Evolutionary conservation across 2,113 vertebrate species (phyloP).

Genomic region (Pangasianodon hypophthalmus): DNA sequence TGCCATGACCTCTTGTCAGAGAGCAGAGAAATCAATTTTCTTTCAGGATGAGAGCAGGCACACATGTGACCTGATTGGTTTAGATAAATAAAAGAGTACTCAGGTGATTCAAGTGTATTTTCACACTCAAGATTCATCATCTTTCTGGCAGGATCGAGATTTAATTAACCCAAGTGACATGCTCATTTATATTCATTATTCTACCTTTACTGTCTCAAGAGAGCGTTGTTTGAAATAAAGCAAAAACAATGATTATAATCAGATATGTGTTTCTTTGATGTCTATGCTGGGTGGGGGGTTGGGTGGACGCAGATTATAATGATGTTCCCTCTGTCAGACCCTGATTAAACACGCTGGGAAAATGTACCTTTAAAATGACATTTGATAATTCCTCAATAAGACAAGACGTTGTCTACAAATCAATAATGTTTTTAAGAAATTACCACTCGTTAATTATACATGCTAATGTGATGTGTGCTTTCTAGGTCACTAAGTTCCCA

Average conservation of each 20-base stretch:
- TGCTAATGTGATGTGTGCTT: slow-evolving; percentile 4
- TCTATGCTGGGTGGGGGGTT: background rate
- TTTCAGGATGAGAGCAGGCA: background rate
- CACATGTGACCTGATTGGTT: slow-evolving; percentile 36
- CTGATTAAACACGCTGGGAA: slow-evolving; percentile 28
- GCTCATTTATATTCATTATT: slow-evolving; percentile 70
- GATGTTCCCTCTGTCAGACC: background rate
- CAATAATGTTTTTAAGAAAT: background rate
- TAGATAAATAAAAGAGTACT: slow-evolving; percentile 49
- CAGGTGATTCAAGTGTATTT: slow-evolving; percentile 54
- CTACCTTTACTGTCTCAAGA: background rate
- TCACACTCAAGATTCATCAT: slow-evolving; percentile 63
- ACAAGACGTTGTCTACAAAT: background rate
- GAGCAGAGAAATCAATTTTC: slow-evolving; percentile 38
- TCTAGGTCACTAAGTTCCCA: background rate
- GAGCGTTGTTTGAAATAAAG: slow-evolving; percentile 3
- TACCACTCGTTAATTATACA: background rate
- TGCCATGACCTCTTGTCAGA: slow-evolving; percentile 17
- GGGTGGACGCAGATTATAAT: background rate
- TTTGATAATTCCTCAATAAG: background rate
- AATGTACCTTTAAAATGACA: slow-evolving; percentile 20
- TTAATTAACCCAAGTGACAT: slow-evolving; percentile 73
- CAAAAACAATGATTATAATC: slow-evolving; percentile 28
- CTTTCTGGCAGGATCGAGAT: slow-evolving; percentile 62
- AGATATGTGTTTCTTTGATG: background rate